Base-by-base conservation (phyloP, 2,888 invertebrate genomes). In the Cancer borealis region DNA sequence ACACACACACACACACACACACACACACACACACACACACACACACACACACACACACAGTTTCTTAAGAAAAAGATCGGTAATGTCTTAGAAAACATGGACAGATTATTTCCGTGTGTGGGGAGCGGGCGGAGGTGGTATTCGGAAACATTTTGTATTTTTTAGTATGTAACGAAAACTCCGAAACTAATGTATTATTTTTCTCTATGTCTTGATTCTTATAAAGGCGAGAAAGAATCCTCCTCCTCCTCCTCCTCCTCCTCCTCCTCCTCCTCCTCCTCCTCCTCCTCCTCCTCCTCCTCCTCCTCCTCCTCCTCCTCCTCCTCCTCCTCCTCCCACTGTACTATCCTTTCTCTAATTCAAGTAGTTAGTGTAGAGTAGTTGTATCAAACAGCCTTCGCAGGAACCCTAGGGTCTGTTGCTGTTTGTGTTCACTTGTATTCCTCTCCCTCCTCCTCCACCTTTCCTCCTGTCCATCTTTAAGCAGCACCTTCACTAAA, bases 1-100 rank as follows among this genome's bases (percentile, higher is more conserved):
- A 60, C 60, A 60, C 60, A 60, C 60, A 60, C 60, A 60, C 60
- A 60, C 60, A 60, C 60, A 60, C 60, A 60, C 60, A 60, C 60
- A 60, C 60, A 60, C 60, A 60, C 60, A 60, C 60, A 60, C 60
- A 60, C 60, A 60, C 60, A 60, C 60, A 60, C 60, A 60, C 60
- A 60, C 60, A 60, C 60, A 60, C 39, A 39, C 39, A 39, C 39
- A 39, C 39, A 39, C 39, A 39, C 39, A 39, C 39, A 39, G 21
- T 21, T 21, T 21, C 60, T 4, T 1, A 60, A 60, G 21, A 54
- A 54, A 60, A 60, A 21, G 21, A 21, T 21, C 60, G 60, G 21
- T 60, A 60, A 60, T 60, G 60, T 60, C 60, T 60, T 60, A 21
- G 60, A 60, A 60, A 60, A 60, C 21, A 60, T 21, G 60, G 60